Evolutionary conservation across 53 echinoderm and acorn worm species (phyloP).

Genomic region (Temnopleurus reevesii): DNA sequence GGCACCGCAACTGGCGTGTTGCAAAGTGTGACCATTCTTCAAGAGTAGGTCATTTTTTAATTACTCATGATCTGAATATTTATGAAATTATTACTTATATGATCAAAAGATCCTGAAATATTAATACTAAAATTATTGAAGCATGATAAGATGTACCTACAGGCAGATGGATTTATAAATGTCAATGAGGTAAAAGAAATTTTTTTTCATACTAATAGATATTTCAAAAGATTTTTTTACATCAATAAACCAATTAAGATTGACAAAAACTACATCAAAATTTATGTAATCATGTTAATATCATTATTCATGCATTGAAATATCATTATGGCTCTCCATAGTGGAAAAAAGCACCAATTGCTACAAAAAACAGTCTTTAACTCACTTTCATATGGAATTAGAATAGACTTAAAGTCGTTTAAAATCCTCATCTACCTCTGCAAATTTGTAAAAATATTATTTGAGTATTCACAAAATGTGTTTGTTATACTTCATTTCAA

Average conservation of each 20-base stretch:
- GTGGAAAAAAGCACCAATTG: neutral
- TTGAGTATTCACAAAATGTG: slow-evolving; percentile 9
- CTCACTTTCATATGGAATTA: neutral
- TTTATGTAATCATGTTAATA: no score
- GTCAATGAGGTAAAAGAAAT: neutral
- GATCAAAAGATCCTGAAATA: neutral
- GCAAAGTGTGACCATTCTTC: neutral
- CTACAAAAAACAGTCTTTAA: neutral
- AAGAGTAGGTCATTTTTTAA: neutral
- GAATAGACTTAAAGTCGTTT: neutral
- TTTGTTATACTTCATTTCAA: neutral
- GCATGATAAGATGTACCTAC: neutral
- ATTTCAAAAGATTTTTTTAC: no score
- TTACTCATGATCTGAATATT: neutral
- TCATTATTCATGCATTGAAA: no score
- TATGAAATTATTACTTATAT: neutral
- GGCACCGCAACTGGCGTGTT: neutral
- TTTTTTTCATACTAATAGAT: neutral
- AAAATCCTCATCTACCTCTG: neutral
- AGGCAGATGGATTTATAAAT: neutral
- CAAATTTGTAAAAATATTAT: no score
- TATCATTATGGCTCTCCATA: no score
- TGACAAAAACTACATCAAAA: no score
- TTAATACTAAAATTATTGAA: neutral
- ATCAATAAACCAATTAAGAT: no score